These are phyloP conservation scores for Glyphotaelius pellucidus DNA, from an alignment of 2,888 invertebrate genomes.

Conservation along the genomic window DNA sequence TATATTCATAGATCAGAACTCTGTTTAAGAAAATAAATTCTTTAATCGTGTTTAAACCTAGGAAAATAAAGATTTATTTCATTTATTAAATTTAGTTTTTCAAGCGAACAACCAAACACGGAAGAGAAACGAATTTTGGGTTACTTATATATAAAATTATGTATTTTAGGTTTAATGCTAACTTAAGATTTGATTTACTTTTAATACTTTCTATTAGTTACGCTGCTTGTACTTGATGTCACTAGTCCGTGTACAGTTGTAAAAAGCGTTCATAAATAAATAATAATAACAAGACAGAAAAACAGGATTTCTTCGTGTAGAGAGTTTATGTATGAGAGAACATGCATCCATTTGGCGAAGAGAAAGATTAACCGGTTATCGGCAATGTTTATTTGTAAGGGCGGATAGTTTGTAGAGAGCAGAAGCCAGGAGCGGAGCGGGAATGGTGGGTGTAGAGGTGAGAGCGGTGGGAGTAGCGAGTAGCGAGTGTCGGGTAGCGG, in stretches of 20 bases:
- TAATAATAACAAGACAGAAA: neutral
- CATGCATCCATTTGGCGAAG: conserved; percentile 60
- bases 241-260: no score
- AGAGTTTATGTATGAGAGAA: conserved; percentile 60
- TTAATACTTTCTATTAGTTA: no score
- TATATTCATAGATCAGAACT: neutral
- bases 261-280: no score
- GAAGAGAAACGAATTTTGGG: neutral
- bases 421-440: neutral
- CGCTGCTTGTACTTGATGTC: no score
- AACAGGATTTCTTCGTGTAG: neutral
- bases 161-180: no score
- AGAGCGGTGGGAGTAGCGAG: neutral
- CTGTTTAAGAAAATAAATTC: neutral
- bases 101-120: neutral
- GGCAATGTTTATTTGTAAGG: conserved; percentile 29
- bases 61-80: neutral
- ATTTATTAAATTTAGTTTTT: neutral
- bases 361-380: conserved; percentile 50
- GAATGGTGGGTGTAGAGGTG: conserved; percentile 11
- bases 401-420: conserved; percentile 21
- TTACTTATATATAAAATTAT: no score
- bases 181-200: no score
- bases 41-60: neutral
- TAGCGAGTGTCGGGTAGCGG: conserved; percentile 20